Percentiles rank a stretch among this genome's conserved stretches.
Conservation (phyloP, 2,888 invertebrate genomes). For the Reticulitermes lucifugus region DNA sequence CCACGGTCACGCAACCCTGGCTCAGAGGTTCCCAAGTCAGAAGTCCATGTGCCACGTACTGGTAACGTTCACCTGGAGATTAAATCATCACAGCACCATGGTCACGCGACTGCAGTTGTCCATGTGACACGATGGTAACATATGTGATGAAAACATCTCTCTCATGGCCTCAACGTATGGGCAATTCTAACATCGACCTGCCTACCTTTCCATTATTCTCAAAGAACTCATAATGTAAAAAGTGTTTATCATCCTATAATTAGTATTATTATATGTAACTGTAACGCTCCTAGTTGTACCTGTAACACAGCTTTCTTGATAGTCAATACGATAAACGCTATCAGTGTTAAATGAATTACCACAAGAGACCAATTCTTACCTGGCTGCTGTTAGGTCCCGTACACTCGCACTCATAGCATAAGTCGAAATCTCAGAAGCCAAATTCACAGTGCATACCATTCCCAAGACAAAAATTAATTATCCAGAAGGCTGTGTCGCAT, state of each 20-base stretch:
- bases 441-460: no score
- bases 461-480: neutral
- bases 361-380: neutral
- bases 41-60: neutral
- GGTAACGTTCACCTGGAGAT: constrained; percentile 14
- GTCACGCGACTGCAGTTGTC: neutral
- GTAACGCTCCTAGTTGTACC: constrained; percentile 31
- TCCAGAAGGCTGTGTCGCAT: constrained; percentile 36
- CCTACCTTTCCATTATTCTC: constrained; percentile 8
- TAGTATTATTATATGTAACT: constrained; percentile 32
- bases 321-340: neutral
- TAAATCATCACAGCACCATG: neutral
- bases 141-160: neutral
- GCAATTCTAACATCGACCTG: neutral
- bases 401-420: no score
- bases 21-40: neutral
- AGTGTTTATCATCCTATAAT: constrained; percentile 42
- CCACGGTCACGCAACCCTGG: constrained; percentile 2
- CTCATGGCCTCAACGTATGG: neutral
- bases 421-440: no score
- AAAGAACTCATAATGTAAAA: constrained; percentile 37
- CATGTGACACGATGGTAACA: constrained; percentile 11
- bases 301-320: constrained; percentile 40
- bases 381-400: no score
- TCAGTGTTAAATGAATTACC: neutral